Base-by-base conservation (phyloP, 2,797 vertebrate species). In the Clarias platycephalus region DNA sequence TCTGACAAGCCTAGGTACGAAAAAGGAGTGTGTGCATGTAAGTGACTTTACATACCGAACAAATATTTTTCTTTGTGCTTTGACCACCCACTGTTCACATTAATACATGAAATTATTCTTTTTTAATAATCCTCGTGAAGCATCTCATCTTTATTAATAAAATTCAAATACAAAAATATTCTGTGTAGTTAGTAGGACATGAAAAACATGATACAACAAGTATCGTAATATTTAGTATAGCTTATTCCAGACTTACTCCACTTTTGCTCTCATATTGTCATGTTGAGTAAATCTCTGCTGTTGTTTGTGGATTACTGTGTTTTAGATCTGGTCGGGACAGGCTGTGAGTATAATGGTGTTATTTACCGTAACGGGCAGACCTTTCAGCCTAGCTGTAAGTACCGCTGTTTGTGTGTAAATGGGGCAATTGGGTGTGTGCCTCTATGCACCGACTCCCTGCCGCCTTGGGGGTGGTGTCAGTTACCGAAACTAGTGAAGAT, bases 21-120 rank as follows among this genome's bases (percentile, higher is more conserved):
- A 97, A 96, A 97, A 95, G 98, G 98, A 96, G 93, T 98, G 88
- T 99, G 98, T 96, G 97, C 98, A 97, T 98, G 98, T 99, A 99
- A 99, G 98, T 99, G 93, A 95, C 90, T 79, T 67, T 34, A 26
- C 3, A 31, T 74, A 62, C 76, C 86, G 3, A 71, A 57, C 31
- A 9, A 26, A 9, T 67, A 16, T 24, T 34, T 76, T 53, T 10
- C 1, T 82, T 71, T 40, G 5, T 28, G 0, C 31, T 57, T 76
- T 71, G 8, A 8, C 26, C 18, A 31, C 15, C 71, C 8, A 28
- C 12, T 26, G 13, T 74, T 58, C 44, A 58, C 74, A 58, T 34
- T 76, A 20, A 58, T 76, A 34, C 53, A 75, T 16, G 0, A 44
- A n/a, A 44, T n/a, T 2, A 34, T 5, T 20, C 4, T 40, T 67